These are phyloP conservation scores for Sylvietta virens DNA, from an alignment of 2,113 vertebrate species.

Conservation along the genomic window DNA sequence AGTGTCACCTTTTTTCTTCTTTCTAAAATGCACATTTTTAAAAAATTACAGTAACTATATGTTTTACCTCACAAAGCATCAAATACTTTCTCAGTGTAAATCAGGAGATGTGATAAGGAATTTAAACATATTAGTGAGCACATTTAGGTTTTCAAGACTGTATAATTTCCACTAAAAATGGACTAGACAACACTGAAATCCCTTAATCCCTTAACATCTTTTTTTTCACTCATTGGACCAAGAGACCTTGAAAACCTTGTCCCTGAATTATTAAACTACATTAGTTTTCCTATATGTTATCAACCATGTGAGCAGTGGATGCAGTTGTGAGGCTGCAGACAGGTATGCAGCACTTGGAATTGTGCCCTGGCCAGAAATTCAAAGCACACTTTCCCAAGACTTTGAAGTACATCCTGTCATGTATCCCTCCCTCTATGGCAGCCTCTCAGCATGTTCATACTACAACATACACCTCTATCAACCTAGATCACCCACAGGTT, in stretches of 20 bases:
- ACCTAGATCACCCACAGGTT: not conserved
- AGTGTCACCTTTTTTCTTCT: not conserved
- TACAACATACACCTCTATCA: not conserved
- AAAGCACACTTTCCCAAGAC: constrained; percentile 10
- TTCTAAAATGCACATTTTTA: not conserved
- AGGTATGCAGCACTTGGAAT: constrained; percentile 25
- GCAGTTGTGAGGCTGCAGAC: not conserved
- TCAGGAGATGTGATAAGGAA: not conserved
- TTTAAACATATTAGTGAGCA: not conserved
- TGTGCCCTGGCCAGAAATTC: constrained; percentile 45
- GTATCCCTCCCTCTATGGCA: not conserved
- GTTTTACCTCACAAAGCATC: not conserved
- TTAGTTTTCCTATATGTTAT: not conserved
- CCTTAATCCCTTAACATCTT: not conserved
- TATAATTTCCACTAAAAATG: not conserved
- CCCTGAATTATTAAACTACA: not conserved
- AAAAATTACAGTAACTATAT: not conserved
- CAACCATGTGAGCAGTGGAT: not conserved
- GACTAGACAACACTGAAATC: not conserved
- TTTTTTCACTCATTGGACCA: not conserved
- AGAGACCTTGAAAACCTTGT: not conserved
- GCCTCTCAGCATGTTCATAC: not conserved
- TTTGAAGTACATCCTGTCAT: constrained; percentile 34
- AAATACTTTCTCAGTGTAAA: not conserved
- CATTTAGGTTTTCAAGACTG: not conserved